Evolutionary conservation across 64 coral and sea anemone genomes (phyloP).

Genomic region (Actinia equina): DNA sequence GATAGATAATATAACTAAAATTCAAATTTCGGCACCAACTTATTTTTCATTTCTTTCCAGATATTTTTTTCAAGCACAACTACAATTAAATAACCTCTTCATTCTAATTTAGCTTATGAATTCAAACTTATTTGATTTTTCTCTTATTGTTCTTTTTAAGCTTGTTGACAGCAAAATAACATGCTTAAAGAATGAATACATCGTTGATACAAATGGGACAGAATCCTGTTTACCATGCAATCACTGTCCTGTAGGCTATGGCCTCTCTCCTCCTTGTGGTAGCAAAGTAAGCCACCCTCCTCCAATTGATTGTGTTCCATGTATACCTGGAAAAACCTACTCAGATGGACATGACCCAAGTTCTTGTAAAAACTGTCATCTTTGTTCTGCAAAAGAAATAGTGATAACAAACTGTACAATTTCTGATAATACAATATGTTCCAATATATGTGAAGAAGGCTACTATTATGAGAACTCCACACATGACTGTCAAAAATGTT

Average conservation of each 20-base stretch:
- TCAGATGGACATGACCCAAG: not conserved
- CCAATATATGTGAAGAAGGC: not conserved
- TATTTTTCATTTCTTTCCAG: too few relatives aligned
- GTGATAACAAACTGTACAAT: not conserved
- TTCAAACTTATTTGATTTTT: not conserved
- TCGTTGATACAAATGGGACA: not conserved
- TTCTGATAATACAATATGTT: not conserved
- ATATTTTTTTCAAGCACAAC: too few relatives aligned
- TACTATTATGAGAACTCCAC: not conserved
- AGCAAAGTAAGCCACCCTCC: not conserved
- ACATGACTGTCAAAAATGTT: not conserved
- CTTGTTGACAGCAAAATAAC: not conserved
- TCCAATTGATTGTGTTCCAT: conserved; percentile 3
- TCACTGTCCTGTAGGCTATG: not conserved
- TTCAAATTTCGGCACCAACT: too few relatives aligned
- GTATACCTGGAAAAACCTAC: conserved; percentile 13
- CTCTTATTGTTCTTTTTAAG: not conserved
- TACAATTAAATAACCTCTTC: too few relatives aligned
- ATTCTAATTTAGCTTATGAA: too few relatives aligned
- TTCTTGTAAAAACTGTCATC: conserved; percentile 18
- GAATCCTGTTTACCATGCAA: not conserved
- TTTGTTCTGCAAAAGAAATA: conserved; percentile 12
- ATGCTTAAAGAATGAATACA: not conserved
- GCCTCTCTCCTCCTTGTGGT: conserved; percentile 17
- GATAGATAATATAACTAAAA: too few relatives aligned